Base-by-base conservation (phyloP, 30 jellyfish, hydroid and myxozoan species). In the Cassiopea andromeda region DNA sequence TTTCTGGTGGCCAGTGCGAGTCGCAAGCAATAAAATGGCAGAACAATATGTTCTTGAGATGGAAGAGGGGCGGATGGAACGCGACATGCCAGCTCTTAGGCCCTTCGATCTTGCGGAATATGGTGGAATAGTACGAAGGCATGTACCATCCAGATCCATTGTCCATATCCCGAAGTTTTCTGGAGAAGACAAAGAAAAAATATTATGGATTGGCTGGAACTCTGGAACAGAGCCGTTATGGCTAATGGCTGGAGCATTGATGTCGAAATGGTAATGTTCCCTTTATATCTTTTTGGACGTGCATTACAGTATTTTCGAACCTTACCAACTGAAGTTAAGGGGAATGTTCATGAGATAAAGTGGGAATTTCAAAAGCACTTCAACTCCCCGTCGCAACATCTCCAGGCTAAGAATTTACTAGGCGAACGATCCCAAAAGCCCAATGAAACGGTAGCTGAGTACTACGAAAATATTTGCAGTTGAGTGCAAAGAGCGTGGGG, bases 181-280 rank as follows among this genome's bases (percentile, higher is more conserved):
- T 43, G 85, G 85, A 4, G 70, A 76, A 38, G 85, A 76, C 64
- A 18, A 44, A 16, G 85, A 76, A 7, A 61, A 47, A n/a, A n/a
- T 7, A 76, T 76, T 4, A 17, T 50, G 17, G 85, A 76, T 15
- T 76, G 73, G 85, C 69, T 76, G 48, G 85, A 76, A 47, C 48
- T 8, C 13, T 76, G 85, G 85, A 76, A 76, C 27, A 69, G 85
- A 43, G 85, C 70, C 12, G 71, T 10, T 46, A 27, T 46, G 46
- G 69, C 85, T 16, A 76, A 76, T 50, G 48, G 48, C 14, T 76
- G 69, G 85, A 54, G 69, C 71, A 38, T 44, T 6, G 64, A 47
- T 43, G 69, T 27, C 15, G 85, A 76, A 14, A 76, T 14, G 85
- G 85, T 76, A 76, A 76, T 76, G 71, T 54, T 76, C 44, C 85